Evolutionary conservation across 1,140 invertebrate species (phyloP), one percentile per base, ranked within the genome.

Genomic region (Kradibia gibbosae): DNA sequence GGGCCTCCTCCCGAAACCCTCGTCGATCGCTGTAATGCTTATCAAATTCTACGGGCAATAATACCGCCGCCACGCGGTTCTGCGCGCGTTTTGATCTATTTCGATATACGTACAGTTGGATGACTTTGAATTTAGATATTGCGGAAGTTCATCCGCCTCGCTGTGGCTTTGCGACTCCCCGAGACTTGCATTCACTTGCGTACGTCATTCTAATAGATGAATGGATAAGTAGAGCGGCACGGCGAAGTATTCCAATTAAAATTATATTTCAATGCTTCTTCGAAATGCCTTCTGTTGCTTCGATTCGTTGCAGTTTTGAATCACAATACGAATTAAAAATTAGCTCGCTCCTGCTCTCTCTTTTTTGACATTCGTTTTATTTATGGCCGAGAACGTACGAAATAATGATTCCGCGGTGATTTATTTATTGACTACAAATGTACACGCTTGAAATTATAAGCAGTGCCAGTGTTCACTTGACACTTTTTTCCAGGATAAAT

Each of bases 11-110:
- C 45, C 50, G 15, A 11, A 11, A 53, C 5, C 50, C 50, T 28
- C 34, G 22, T 17, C 57, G 34, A 34, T 28, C 72, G 3, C 5
- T n/a, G 15, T 4, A n/a, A 62, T 85, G 86, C 86, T 88, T 88
- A 88, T 88, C 87, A 88, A 87, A 88, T 87, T 88, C 87, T 83
- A 79, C 45, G 85, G 74, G 84, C 84, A 86, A 86, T 88, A 88
- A 86, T 87, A 83, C 84, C 84, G 62, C 76, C 86, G 82, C 84
- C 83, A 70, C 79, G 65, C 73, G 25, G 81, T 77, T 67, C 77
- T 60, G 62, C 62, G 53, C 78, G 81, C 84, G 84, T 87, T 88
- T 86, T 85, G 80, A 83, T 87, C 83, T 80, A 84, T 83, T 83
- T 86, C 84, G 83, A 82, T 76, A 55, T n/a, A 25, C 20, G 22